phyloP scores from a whole-genome alignment of 2,888 invertebrate species.

The Ptychoptera albimana region DNA sequence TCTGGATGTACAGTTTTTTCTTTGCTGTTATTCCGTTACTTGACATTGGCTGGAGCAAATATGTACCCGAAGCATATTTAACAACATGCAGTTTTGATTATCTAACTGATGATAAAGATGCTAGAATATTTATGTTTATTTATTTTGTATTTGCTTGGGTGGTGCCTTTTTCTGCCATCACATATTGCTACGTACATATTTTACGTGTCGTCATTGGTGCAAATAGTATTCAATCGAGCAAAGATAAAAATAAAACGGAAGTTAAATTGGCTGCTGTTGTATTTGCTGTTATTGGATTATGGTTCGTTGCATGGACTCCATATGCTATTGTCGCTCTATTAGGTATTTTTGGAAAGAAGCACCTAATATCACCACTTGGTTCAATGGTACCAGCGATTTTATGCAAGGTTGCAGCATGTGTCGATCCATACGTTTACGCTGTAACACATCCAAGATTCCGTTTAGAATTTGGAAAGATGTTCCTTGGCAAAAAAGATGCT shows the following conservation, averaged over 20 bases:
- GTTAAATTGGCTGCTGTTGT: slow-evolving; percentile 51
- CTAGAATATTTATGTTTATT: slow-evolving; percentile 51
- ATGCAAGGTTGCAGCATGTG: slow-evolving; percentile 65
- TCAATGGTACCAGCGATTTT: slow-evolving; percentile 67
- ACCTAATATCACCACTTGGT: slow-evolving; percentile 46
- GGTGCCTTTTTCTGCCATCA: slow-evolving; percentile 51
- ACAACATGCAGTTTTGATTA: slow-evolving; percentile 81
- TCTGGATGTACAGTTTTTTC: slow-evolving; percentile 57
- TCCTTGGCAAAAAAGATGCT: slow-evolving; percentile 15
- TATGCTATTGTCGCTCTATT: slow-evolving; percentile 60
- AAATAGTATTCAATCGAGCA: slow-evolving; percentile 36
- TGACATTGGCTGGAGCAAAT: slow-evolving; percentile 53
- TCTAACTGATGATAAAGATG: slow-evolving; percentile 43
- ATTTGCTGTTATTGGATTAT: slow-evolving; percentile 50
- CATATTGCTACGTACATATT: slow-evolving; percentile 57
- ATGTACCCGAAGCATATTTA: slow-evolving; percentile 70
- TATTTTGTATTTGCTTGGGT: slow-evolving; percentile 65
- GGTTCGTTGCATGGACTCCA: slow-evolving; percentile 71
- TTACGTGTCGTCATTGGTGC: slow-evolving; percentile 44
- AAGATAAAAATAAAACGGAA: slow-evolving; percentile 53
- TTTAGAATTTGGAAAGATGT: slow-evolving; percentile 32
- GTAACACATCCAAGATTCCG: slow-evolving; percentile 64
- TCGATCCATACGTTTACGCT: slow-evolving; percentile 67
- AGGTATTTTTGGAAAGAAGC: slow-evolving; percentile 48
- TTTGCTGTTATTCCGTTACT: slow-evolving; percentile 56